These are phyloP conservation scores for Ariopsis seemanni DNA, from an alignment of 2,113 vertebrate species.

Conservation along the genomic window DNA sequence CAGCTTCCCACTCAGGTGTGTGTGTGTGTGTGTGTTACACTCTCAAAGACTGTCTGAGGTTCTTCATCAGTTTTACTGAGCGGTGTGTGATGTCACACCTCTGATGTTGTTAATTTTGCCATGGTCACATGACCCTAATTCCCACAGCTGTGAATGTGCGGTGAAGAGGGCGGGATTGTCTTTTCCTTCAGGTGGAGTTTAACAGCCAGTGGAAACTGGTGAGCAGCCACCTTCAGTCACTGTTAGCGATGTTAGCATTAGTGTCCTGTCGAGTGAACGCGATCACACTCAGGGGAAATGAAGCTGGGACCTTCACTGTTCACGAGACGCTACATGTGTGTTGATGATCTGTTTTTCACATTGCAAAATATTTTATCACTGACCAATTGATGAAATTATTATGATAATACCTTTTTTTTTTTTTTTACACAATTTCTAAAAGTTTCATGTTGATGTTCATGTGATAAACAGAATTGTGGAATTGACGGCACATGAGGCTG, in stretches of 20 bases:
- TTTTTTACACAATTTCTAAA: neutral
- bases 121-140: neutral
- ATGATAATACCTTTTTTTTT: neutral
- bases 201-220: neutral
- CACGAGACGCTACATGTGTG: neutral
- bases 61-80: neutral
- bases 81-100: neutral
- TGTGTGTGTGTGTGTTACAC: constrained; percentile 10
- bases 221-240: neutral
- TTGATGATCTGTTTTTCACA: neutral
- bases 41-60: neutral
- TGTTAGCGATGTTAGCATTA: neutral
- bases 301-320: neutral
- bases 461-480: neutral
- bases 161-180: neutral
- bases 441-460: neutral
- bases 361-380: neutral
- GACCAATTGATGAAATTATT: neutral
- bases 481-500: neutral
- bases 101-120: neutral
- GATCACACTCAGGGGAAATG: neutral
- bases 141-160: too few relatives aligned
- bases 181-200: neutral
- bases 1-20: neutral
- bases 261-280: neutral